Conservation (phyloP, 1,140 invertebrate species). For the Phymorhynchus buccinoides region DNA sequence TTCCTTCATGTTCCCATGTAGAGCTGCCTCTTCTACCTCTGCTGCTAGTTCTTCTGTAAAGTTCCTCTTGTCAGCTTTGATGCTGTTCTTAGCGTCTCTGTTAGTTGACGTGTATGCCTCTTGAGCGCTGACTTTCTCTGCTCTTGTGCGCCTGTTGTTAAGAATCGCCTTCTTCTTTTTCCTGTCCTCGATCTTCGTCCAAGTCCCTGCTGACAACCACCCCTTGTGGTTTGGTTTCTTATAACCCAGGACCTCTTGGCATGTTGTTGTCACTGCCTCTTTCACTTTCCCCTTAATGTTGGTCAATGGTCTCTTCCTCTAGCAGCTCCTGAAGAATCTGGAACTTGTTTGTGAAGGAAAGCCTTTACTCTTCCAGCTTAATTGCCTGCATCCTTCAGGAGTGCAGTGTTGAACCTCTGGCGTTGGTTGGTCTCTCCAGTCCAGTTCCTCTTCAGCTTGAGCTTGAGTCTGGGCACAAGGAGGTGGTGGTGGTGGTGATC, state of each 20-base stretch:
- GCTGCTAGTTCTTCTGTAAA: neutral
- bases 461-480: too few relatives aligned
- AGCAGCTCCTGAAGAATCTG: neutral
- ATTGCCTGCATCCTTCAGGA: too few relatives aligned
- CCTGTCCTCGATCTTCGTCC: neutral
- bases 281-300: neutral
- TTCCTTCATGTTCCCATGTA: too few relatives aligned
- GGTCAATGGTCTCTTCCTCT: constrained; percentile 11
- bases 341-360: neutral
- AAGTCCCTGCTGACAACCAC: neutral
- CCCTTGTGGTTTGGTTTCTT: neutral
- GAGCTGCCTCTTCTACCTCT: neutral
- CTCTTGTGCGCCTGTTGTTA: constrained; percentile 13
- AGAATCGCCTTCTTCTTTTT: neutral
- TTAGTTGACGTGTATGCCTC: neutral
- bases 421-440: too few relatives aligned
- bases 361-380: too few relatives aligned
- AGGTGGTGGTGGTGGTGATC: too few relatives aligned
- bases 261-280: neutral
- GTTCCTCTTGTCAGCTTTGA: constrained; percentile 1
- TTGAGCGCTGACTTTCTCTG: constrained; percentile 1
- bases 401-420: too few relatives aligned
- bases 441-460: too few relatives aligned
- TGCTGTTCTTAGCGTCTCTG: neutral
- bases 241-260: neutral